These are phyloP conservation scores for Eristalis arbustorum DNA, from an alignment of 2,888 invertebrate genomes.

Conservation along the genomic window DNA sequence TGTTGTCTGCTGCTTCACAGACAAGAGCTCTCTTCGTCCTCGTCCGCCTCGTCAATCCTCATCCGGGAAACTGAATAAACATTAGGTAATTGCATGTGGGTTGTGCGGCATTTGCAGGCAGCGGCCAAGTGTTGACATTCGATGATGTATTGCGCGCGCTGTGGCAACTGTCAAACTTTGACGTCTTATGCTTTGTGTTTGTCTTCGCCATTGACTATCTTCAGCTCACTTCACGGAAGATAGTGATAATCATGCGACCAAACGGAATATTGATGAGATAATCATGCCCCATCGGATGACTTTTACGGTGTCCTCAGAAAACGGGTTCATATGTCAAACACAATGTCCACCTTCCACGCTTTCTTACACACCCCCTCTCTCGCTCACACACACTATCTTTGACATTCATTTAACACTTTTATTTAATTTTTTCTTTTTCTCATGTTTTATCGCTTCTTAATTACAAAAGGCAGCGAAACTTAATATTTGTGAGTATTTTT, in stretches of 20 bases:
- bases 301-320: conserved; percentile 4
- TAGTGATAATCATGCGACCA: conserved; percentile 16
- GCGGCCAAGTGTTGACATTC: conserved; percentile 16
- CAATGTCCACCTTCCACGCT: background rate
- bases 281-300: conserved; percentile 34
- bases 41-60: no score
- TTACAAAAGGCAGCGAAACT: conserved; percentile 17
- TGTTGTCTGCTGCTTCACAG: background rate
- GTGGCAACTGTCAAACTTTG: conserved; percentile 1
- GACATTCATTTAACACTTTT: conserved; percentile 9
- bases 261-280: conserved; percentile 14
- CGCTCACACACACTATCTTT: background rate
- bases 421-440: background rate
- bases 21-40: background rate
- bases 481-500: conserved; percentile 1
- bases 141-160: conserved; percentile 3
- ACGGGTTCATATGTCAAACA: conserved; percentile 2
- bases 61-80: conserved; percentile 4
- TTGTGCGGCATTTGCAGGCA: background rate
- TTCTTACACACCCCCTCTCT: background rate
- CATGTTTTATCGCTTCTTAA: conserved; percentile 20
- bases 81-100: conserved; percentile 21
- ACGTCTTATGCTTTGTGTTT: background rate
- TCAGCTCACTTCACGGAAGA: background rate
- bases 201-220: background rate